These are phyloP conservation scores for Serrognathus titanus DNA, from an alignment of 2,888 invertebrate genomes.

Conservation along the genomic window DNA sequence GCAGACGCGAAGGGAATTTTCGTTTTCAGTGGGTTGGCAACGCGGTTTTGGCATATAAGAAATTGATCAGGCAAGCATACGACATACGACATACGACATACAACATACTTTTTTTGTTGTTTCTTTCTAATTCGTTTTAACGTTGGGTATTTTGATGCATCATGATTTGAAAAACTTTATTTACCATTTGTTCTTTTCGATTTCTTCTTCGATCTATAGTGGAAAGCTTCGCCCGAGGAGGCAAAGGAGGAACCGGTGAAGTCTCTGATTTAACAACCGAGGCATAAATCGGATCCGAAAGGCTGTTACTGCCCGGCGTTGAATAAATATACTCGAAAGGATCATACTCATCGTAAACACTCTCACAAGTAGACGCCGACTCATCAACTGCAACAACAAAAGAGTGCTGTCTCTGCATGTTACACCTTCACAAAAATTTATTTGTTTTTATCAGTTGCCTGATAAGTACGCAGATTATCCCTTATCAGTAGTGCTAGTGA, in stretches of 20 bases:
- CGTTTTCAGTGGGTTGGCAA: too few species aligned
- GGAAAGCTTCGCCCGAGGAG: slow-evolving; percentile 56
- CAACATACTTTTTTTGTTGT: too few species aligned
- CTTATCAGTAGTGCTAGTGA: slow-evolving; percentile 34
- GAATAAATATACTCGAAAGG: slow-evolving; percentile 74
- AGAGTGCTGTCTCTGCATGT: slow-evolving; percentile 22
- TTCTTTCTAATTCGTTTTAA: not conserved
- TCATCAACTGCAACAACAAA: slow-evolving; percentile 47
- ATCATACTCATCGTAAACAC: slow-evolving; percentile 73
- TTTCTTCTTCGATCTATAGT: slow-evolving; percentile 50
- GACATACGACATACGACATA: too few species aligned
- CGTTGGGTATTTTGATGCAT: not conserved
- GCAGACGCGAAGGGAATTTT: too few species aligned
- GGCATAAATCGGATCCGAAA: slow-evolving; percentile 66
- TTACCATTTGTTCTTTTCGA: slow-evolving; percentile 17
- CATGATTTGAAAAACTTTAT: not conserved
- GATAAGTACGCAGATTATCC: not conserved
- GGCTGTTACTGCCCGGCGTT: slow-evolving; percentile 60
- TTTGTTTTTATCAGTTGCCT: not conserved
- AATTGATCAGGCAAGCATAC: too few species aligned
- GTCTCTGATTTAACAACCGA: slow-evolving; percentile 60
- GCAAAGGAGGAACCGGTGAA: slow-evolving; percentile 54
- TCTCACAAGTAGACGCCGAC: slow-evolving; percentile 57
- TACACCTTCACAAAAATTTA: not conserved
- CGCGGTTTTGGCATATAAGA: too few species aligned